phyloP scores from a whole-genome alignment of 1,140 invertebrate species.

The Oncopodura yosiiana region DNA sequence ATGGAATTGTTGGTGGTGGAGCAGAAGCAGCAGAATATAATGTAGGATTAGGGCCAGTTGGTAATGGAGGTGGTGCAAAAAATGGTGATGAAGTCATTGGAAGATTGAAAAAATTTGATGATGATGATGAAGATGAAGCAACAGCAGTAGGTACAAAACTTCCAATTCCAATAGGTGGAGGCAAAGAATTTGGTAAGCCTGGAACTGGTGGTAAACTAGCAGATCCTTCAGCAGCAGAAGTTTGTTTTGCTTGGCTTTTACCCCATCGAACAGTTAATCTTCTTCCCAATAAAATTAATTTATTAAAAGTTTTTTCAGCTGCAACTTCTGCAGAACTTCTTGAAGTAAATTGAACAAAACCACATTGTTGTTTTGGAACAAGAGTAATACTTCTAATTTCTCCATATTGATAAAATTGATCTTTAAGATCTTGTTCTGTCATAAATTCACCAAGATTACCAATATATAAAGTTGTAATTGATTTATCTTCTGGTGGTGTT shows the following conservation, averaged over 20 bases:
- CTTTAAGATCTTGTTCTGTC: slow-evolving; percentile 78
- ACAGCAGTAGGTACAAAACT: too few species aligned
- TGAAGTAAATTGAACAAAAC: slow-evolving; percentile 93
- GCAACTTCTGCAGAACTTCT: slow-evolving; percentile 81
- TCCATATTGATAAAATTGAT: slow-evolving; percentile 98
- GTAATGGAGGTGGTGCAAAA: slow-evolving; percentile 28
- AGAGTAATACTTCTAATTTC: slow-evolving; percentile 90
- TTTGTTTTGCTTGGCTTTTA: slow-evolving; percentile 64
- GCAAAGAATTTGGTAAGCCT: slow-evolving; percentile 53
- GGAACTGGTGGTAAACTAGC: slow-evolving; percentile 69
- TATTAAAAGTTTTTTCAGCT: slow-evolving; percentile 93
- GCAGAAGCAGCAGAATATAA: not conserved
- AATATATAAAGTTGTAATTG: slow-evolving; percentile 92
- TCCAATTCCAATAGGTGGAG: too few species aligned
- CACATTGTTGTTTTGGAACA: slow-evolving; percentile 88
- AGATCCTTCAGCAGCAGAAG: slow-evolving; percentile 31
- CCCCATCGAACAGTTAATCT: slow-evolving; percentile 96
- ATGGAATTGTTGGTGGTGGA: not conserved
- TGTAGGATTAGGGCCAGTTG: slow-evolving; percentile 2
- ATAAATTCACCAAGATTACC: slow-evolving; percentile 83
- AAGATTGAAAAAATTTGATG: slow-evolving; percentile 30
- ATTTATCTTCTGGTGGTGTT: slow-evolving; percentile 88
- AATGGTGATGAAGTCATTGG: slow-evolving; percentile 21
- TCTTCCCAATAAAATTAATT: slow-evolving; percentile 67
- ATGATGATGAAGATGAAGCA: slow-evolving; percentile 22